phyloP scores from a whole-genome alignment of 2,888 invertebrate genomes.

The Nymphalis urticae region DNA sequence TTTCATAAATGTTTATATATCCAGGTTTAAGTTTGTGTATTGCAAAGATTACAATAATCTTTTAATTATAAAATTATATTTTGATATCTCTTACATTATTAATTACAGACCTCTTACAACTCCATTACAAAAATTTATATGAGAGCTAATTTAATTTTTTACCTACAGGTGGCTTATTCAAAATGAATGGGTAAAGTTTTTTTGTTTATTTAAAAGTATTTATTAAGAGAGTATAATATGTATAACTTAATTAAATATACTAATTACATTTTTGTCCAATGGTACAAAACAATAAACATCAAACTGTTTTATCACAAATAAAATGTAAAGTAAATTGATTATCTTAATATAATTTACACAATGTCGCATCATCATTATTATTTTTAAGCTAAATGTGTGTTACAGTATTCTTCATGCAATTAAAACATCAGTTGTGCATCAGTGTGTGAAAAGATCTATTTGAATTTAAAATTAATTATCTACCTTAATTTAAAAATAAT shows the following conservation, averaged over 20 bases:
- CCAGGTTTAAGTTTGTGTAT: too few relatives aligned
- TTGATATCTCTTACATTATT: too few relatives aligned
- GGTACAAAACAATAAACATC: slow-evolving; percentile 31
- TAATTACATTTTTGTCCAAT: slow-evolving; percentile 35
- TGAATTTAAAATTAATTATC: background rate
- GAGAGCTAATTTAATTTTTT: too few relatives aligned
- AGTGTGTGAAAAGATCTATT: slow-evolving; percentile 7
- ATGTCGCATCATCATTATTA: slow-evolving; percentile 17
- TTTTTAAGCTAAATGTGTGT: slow-evolving; percentile 19
- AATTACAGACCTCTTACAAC: too few relatives aligned
- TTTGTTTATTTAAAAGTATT: slow-evolving; percentile 25
- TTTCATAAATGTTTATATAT: too few relatives aligned
- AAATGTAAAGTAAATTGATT: slow-evolving; percentile 37
- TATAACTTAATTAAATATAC: slow-evolving; percentile 36
- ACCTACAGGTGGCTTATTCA: too few relatives aligned
- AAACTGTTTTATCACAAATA: slow-evolving; percentile 34
- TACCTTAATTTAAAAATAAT: slow-evolving; percentile 1
- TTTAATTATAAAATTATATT: too few relatives aligned
- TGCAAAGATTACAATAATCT: too few relatives aligned
- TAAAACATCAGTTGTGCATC: slow-evolving; percentile 16
- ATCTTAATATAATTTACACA: slow-evolving; percentile 32
- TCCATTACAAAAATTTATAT: too few relatives aligned
- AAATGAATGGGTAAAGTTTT: background rate
- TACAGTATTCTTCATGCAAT: slow-evolving; percentile 12
- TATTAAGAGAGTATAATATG: slow-evolving; percentile 34